These are phyloP conservation scores for Salarias fasciatus DNA, from an alignment of 2,797 vertebrate genomes.

Conservation along the genomic window DNA sequence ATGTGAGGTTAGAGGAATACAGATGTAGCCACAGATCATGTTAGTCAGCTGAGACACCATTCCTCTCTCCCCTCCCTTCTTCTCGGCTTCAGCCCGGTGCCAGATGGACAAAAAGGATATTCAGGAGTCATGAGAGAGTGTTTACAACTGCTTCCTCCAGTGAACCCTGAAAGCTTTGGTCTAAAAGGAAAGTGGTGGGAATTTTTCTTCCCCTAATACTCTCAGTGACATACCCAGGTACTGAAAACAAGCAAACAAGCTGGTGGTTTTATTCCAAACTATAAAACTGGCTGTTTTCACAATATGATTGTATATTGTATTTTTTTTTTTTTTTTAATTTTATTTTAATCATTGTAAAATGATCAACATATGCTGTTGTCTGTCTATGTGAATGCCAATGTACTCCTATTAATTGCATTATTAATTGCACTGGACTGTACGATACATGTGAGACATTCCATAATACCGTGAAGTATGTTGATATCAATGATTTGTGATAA, in stretches of 20 bases:
- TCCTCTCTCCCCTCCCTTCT: conserved; percentile 6
- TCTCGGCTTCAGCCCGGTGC: conserved; percentile 39
- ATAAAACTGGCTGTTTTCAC: too few species aligned
- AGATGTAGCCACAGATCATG: conserved; percentile 51
- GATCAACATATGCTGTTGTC: too few species aligned
- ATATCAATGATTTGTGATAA: too few species aligned
- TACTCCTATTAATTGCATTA: too few species aligned
- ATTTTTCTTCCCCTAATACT: background rate
- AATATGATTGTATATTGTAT: too few species aligned
- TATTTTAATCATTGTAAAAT: too few species aligned
- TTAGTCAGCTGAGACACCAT: conserved; percentile 56
- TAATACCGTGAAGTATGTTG: too few species aligned
- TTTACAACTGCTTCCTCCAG: conserved; percentile 23
- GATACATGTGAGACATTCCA: too few species aligned
- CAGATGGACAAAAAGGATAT: conserved; percentile 42
- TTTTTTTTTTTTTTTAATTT: too few species aligned
- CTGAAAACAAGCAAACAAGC: background rate
- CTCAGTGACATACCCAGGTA: conserved; percentile 2
- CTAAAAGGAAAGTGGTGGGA: conserved; percentile 5
- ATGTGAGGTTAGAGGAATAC: conserved; percentile 66
- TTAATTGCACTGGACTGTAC: too few species aligned
- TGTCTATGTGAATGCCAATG: too few species aligned
- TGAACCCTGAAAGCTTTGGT: conserved; percentile 14
- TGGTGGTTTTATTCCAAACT: too few species aligned
- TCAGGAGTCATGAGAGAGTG: conserved; percentile 37